Evolutionary conservation across 2,113 vertebrate species (phyloP).

Genomic region (Chinchilla lanigera): DNA sequence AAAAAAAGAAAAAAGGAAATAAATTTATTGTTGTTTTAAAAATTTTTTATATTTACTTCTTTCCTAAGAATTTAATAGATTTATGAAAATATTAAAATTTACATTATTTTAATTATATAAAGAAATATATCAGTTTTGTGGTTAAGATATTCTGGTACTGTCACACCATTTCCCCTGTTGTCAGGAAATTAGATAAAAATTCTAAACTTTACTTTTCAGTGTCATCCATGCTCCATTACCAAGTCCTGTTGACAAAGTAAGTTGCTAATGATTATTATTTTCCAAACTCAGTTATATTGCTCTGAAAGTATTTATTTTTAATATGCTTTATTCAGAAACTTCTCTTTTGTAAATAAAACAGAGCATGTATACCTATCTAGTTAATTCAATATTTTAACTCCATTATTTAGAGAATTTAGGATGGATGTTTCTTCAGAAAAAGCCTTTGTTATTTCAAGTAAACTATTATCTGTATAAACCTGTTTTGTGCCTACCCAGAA

Average conservation of each 20-base stretch:
- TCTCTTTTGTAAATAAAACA: conserved; percentile 61
- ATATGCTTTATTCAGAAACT: conserved; percentile 36
- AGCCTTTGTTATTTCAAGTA: conserved; percentile 1
- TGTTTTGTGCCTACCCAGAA: background rate
- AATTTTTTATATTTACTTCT: background rate
- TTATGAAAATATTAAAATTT: conserved; percentile 49
- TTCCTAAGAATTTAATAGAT: conserved; percentile 14
- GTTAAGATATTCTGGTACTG: conserved; percentile 47
- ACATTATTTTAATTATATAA: conserved; percentile 55
- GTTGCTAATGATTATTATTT: conserved; percentile 70
- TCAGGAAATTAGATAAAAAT: conserved; percentile 80
- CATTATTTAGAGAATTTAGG: conserved; percentile 34
- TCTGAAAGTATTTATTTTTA: conserved; percentile 66
- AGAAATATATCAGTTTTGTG: conserved; percentile 49
- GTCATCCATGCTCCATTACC: conserved; percentile 97
- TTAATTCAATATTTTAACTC: conserved; percentile 36
- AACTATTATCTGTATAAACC: background rate
- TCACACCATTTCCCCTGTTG: conserved; percentile 63
- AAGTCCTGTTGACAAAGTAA: conserved; percentile 99
- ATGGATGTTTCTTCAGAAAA: conserved; percentile 32
- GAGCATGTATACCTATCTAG: background rate
- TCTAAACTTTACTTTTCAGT: conserved; percentile 87
- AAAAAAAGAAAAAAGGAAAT: background rate
- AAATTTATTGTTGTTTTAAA: background rate
- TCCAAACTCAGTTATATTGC: conserved; percentile 20